A percentile compares a stretch with the other conserved stretches of the same genome.
Conservation (phyloP, 2,888 invertebrate genomes). For the Lasioglossum lativentre region DNA sequence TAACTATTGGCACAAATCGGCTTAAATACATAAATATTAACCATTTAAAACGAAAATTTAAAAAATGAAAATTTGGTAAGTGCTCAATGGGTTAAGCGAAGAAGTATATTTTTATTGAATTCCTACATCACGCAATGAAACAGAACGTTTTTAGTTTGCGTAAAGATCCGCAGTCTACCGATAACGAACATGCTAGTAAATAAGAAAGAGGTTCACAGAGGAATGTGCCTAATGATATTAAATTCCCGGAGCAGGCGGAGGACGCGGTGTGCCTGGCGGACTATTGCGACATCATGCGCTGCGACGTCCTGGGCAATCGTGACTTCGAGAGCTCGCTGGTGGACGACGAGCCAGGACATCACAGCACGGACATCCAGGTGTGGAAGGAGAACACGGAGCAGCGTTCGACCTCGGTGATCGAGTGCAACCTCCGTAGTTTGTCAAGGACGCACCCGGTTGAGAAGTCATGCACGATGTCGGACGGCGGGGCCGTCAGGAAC, state of each 20-base stretch:
- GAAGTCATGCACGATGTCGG: constrained; percentile 60
- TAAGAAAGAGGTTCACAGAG: neutral
- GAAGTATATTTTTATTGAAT: too few relatives aligned
- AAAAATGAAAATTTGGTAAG: too few relatives aligned
- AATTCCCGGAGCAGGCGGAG: constrained; percentile 88
- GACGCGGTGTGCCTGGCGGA: constrained; percentile 97
- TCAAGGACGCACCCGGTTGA: constrained; percentile 66
- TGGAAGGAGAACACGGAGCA: constrained; percentile 92
- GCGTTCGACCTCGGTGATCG: constrained; percentile 72
- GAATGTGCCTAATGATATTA: neutral
- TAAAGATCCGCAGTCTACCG: too few relatives aligned
- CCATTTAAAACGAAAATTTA: too few relatives aligned
- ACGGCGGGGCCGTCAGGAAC: constrained; percentile 60
- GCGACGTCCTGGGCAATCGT: constrained; percentile 93
- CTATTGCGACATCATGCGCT: constrained; percentile 98
- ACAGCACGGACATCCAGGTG: constrained; percentile 92
- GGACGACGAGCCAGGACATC: constrained; percentile 88
- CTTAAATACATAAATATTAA: too few relatives aligned
- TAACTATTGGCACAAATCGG: too few relatives aligned
- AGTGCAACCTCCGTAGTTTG: constrained; percentile 76
- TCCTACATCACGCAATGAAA: too few relatives aligned
- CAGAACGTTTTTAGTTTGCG: too few relatives aligned
- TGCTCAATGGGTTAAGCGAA: too few relatives aligned
- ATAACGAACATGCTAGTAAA: neutral
- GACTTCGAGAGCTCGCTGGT: constrained; percentile 86